These are phyloP conservation scores for Poecilia latipinna DNA, from an alignment of 2,113 vertebrate species.

Conservation along the genomic window DNA sequence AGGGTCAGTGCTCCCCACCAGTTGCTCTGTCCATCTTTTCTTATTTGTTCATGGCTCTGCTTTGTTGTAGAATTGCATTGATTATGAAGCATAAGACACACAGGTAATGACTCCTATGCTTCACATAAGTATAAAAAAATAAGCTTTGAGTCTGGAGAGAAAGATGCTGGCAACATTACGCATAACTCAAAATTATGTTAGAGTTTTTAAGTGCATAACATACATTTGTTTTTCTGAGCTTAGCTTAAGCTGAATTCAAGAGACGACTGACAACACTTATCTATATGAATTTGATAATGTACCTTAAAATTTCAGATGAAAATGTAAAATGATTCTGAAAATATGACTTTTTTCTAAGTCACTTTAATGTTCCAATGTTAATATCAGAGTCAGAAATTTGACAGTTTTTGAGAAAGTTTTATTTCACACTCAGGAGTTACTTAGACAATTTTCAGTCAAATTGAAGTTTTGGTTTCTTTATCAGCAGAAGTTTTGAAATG, in stretches of 20 bases:
- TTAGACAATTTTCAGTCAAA: background rate
- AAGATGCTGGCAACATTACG: background rate
- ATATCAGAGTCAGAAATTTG: background rate
- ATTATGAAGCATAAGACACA: background rate
- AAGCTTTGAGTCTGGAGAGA: background rate
- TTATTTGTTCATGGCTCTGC: conserved; percentile 31
- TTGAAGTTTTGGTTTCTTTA: too few relatives aligned
- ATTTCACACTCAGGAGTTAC: background rate
- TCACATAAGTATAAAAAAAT: conserved; percentile 16
- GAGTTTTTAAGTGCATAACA: background rate
- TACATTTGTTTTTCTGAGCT: background rate
- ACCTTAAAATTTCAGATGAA: background rate
- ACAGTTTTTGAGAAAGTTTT: background rate
- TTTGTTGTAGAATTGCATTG: conserved; percentile 12
- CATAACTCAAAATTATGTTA: conserved; percentile 10
- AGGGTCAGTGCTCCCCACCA: conserved; percentile 1
- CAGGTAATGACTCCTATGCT: conserved; percentile 11
- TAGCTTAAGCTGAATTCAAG: background rate
- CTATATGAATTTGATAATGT: background rate
- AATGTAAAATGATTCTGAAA: background rate
- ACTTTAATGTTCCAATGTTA: background rate
- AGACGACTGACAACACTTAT: background rate
- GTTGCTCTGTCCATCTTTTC: conserved; percentile 17
- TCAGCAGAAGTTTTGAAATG: too few relatives aligned
- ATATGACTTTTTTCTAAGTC: background rate